Conservation (phyloP, 2,888 invertebrate genomes). For the Agrochola macilenta region DNA sequence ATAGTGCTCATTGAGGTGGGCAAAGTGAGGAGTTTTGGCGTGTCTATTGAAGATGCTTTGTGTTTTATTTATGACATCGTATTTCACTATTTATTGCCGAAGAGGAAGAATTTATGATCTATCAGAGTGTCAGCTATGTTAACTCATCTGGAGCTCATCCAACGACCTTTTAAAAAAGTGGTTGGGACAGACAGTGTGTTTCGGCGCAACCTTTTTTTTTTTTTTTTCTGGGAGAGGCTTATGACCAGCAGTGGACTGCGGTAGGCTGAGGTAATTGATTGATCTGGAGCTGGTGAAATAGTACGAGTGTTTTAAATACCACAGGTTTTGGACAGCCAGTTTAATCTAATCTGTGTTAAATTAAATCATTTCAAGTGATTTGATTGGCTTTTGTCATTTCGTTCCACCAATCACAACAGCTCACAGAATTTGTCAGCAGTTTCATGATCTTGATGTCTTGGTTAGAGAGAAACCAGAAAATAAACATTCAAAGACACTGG, state of each 20-base stretch:
- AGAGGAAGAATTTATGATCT: not conserved
- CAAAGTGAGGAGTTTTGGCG: not conserved
- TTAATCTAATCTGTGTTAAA: not conserved
- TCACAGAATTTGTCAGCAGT: not conserved
- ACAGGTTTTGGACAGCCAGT: not conserved
- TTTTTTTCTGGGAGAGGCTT: too few relatives aligned
- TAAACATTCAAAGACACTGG: not conserved
- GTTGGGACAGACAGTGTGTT: too few relatives aligned
- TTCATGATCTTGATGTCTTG: not conserved
- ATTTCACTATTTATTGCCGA: not conserved
- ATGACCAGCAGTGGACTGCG: too few relatives aligned
- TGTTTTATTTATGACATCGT: not conserved
- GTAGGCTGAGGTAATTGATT: too few relatives aligned
- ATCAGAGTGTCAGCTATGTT: not conserved
- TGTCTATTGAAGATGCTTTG: not conserved
- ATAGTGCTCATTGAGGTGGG: conserved; percentile 36
- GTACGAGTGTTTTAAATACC: not conserved
- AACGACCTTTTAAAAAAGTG: too few relatives aligned
- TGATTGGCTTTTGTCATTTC: not conserved
- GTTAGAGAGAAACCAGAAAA: not conserved
- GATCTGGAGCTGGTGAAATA: not conserved
- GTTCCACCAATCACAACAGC: not conserved
- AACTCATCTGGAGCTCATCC: not conserved
- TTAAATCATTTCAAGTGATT: too few relatives aligned
- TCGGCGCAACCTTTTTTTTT: too few relatives aligned